Percentiles rank a stretch among this genome's conserved stretches.
Evolutionary conservation across 2,888 invertebrate species (phyloP).

Genomic region (Mechanitis mazaeus): DNA sequence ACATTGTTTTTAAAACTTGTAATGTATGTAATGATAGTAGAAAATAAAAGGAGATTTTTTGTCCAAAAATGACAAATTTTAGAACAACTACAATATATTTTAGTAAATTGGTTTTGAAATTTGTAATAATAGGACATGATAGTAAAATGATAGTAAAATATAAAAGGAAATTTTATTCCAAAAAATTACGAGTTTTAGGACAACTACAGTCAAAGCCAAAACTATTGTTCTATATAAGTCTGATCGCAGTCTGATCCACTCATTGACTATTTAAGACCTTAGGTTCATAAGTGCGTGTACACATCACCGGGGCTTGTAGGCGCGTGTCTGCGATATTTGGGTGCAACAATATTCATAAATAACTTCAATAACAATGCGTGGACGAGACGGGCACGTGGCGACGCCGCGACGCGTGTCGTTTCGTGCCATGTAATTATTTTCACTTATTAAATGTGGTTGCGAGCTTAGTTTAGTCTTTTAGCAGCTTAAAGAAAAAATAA

Average conservation of each 20-base stretch:
- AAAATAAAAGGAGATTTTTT: no score
- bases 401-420: constrained; percentile 43
- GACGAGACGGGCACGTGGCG: constrained; percentile 48
- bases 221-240: neutral
- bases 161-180: no score
- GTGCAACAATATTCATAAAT: constrained; percentile 72
- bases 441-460: constrained; percentile 43
- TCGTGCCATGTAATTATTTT: constrained; percentile 65
- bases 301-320: constrained; percentile 42
- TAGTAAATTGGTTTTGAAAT: no score
- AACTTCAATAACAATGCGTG: constrained; percentile 56
- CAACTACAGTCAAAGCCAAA: no score
- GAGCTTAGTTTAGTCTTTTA: constrained; percentile 9
- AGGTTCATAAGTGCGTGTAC: constrained; percentile 49
- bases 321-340: constrained; percentile 54
- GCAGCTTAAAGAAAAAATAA: neutral
- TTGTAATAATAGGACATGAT: no score
- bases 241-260: constrained; percentile 13
- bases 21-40: no score
- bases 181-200: no score
- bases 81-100: no score
- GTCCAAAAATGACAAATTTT: no score
- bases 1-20: no score
- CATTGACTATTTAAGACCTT: constrained; percentile 26
- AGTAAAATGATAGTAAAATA: no score